Percentiles rank a stretch among this genome's conserved stretches.
These are phyloP conservation scores for Leptopilina boulardi DNA, from an alignment of 1,140 invertebrate species.

Conservation along the genomic window DNA sequence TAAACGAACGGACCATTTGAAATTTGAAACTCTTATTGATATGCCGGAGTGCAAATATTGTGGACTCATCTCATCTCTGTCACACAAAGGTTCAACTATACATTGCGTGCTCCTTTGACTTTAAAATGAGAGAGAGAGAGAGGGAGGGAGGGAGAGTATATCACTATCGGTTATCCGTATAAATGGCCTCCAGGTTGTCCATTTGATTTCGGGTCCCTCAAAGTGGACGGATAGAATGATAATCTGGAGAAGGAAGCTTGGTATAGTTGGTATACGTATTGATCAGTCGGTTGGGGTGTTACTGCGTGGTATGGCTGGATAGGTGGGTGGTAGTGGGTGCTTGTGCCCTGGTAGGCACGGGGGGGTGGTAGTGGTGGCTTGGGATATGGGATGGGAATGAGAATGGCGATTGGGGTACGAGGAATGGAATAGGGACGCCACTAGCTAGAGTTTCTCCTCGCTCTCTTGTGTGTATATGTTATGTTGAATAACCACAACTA, in stretches of 20 bases:
- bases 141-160: no score
- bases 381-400: conserved; percentile 59
- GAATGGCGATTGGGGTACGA: conserved; percentile 61
- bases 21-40: not conserved
- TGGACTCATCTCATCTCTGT: not conserved
- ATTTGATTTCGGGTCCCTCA: conserved; percentile 61
- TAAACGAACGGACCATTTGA: no score
- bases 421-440: conserved; percentile 54
- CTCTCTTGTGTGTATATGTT: not conserved
- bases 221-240: conserved; percentile 62
- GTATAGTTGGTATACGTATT: conserved; percentile 72
- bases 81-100: not conserved
- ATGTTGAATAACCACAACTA: conserved; percentile 15
- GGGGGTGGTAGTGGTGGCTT: conserved; percentile 51
- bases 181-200: conserved; percentile 39
- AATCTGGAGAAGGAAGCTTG: conserved; percentile 69
- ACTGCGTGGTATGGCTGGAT: conserved; percentile 59
- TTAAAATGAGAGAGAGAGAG: conserved; percentile 27
- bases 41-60: not conserved
- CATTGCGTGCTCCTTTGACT: conserved; percentile 10
- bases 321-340: conserved; percentile 55
- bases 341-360: conserved; percentile 61
- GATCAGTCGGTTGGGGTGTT: conserved; percentile 71
- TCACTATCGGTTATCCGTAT: conserved; percentile 20
- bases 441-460: conserved; percentile 33